Percentiles rank a stretch among this genome's conserved stretches.
phyloP scores from a whole-genome alignment of 2,888 invertebrate genomes.

The Coronaproctus castanopsis region DNA sequence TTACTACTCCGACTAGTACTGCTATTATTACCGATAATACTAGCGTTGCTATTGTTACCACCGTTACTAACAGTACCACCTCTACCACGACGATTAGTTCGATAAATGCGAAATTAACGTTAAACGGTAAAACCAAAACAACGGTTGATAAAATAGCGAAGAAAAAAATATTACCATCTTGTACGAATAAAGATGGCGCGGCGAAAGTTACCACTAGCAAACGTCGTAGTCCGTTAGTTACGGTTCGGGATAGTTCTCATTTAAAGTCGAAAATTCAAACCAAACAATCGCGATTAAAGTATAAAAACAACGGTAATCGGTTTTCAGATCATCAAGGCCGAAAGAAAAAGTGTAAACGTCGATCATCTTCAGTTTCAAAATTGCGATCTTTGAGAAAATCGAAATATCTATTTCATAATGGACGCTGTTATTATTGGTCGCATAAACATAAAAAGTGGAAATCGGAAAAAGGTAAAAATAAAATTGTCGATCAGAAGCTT shows the following conservation, averaged over 20 bases:
- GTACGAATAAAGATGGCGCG: neutral
- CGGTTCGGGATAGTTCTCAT: neutral
- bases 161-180: neutral
- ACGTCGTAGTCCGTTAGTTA: neutral
- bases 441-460: constrained; percentile 10
- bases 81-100: neutral
- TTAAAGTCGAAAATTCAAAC: neutral
- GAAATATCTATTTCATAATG: neutral
- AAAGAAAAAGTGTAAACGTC: constrained; percentile 11
- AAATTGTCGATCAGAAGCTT: constrained; percentile 2
- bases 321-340: neutral
- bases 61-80: neutral
- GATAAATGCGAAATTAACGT: neutral
- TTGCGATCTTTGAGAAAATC: neutral
- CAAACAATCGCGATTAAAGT: neutral
- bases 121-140: neutral
- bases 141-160: neutral
- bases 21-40: neutral
- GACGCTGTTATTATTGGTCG: neutral
- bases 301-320: too few species aligned
- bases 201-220: neutral
- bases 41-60: neutral
- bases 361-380: neutral
- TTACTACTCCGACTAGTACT: neutral
- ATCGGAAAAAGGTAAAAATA: constrained; percentile 3